Evolutionary conservation across 2,797 vertebrate species (phyloP).

Genomic region (Falco novaeseelandiae): DNA sequence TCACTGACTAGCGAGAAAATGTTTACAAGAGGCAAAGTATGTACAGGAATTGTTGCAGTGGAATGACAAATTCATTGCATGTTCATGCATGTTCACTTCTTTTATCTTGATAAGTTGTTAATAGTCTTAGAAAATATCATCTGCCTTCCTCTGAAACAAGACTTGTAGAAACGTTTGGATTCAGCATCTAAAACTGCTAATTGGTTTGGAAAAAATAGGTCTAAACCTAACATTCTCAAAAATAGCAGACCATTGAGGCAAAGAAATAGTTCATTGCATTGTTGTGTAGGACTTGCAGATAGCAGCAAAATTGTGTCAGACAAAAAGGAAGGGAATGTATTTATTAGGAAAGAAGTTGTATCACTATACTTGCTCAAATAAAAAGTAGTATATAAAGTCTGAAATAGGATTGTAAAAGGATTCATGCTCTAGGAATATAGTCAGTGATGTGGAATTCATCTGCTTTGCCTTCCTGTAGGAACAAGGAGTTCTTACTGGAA

Average conservation of each 20-base stretch:
- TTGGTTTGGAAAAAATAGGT: neutral
- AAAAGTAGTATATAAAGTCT: neutral
- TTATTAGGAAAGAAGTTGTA: neutral
- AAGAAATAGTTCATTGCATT: neutral
- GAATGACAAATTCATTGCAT: neutral
- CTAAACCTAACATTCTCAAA: neutral
- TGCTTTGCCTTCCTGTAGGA: slow-evolving; percentile 8
- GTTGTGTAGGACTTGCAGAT: neutral
- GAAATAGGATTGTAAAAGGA: slow-evolving; percentile 13
- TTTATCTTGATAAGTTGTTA: neutral
- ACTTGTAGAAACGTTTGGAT: neutral
- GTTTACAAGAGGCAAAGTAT: neutral
- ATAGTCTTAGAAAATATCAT: neutral
- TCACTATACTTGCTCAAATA: neutral
- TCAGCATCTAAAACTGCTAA: neutral
- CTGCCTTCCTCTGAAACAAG: neutral
- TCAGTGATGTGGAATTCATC: neutral
- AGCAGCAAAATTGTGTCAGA: neutral
- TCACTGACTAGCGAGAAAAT: neutral
- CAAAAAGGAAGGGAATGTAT: neutral
- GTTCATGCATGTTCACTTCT: neutral
- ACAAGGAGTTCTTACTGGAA: neutral
- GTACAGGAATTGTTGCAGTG: neutral
- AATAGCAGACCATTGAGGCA: neutral
- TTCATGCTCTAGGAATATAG: neutral